Base-by-base conservation (phyloP, 2,113 vertebrate species). In the Calyptomena viridis region DNA sequence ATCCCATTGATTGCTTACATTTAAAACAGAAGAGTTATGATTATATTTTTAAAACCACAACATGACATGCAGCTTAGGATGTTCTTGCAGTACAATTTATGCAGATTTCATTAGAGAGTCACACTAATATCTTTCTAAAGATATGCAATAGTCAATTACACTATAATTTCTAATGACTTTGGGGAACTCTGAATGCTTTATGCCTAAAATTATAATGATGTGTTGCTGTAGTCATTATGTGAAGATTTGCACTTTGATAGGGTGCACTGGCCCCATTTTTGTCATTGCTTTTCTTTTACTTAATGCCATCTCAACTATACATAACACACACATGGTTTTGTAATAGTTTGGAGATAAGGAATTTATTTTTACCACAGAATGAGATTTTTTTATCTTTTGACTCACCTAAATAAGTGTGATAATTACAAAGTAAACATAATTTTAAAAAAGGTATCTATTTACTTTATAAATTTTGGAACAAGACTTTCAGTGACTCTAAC, bases 101-200 rank as follows among this genome's bases (percentile, higher is more conserved):
- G n/a, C 14, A 60, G 44, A 66, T 95, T 60, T 91, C 87, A 53
- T 84, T 76, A 84, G 94, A 63, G 20, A 87, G 42, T 76, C 73
- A 74, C 37, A 37, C 40, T 91, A 91, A 90, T 85, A 87, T 58
- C 40, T 91, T 93, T 72, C 63, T 72, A 69, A 94, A 91, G 42
- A 92, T 53, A 74, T 37, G 18, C 30, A 88, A 81, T 52, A 93
- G 69, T 67, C 80, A 84, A 73, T 84, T 84, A 66, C 37, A 77
- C 16, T 14, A 19, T 87, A 62, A 84, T 86, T 79, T 94, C 71
- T 95, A 95, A 94, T 95, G 92, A 93, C 79, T 89, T 47, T n/a
- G 44, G 72, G 74, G 53, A 74, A 67, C 46, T 85, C 40, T 67
- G 42, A 80, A 52, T 42, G 46, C 25, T 55, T 3, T 33, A 74